Conservation (phyloP, 2,797 vertebrate species). For the Channallabes apus region DNA sequence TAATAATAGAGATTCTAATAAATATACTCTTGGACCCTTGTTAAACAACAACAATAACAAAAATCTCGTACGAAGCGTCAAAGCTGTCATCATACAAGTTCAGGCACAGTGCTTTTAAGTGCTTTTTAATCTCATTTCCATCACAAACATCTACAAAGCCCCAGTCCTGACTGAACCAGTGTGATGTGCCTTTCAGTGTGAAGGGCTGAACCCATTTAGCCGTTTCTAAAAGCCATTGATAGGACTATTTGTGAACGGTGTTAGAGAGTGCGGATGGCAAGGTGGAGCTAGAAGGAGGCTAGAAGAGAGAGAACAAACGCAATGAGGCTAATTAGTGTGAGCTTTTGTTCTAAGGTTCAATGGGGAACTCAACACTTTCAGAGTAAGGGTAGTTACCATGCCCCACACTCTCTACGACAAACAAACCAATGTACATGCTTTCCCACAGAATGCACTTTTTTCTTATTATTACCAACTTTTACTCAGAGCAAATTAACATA, state of each 20-base stretch:
- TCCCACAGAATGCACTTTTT: slow-evolving; percentile 33
- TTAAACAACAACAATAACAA: background rate
- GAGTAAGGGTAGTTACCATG: slow-evolving; percentile 43
- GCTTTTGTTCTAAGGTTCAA: slow-evolving; percentile 42
- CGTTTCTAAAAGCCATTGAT: slow-evolving; percentile 48
- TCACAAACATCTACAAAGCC: slow-evolving; percentile 31
- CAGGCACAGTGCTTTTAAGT: background rate
- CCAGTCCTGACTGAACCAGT: slow-evolving; percentile 28
- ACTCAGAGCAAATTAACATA: background rate
- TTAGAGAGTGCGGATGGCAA: slow-evolving; percentile 37
- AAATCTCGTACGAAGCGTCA: background rate
- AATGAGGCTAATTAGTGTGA: slow-evolving; percentile 52
- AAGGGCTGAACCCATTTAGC: slow-evolving; percentile 45
- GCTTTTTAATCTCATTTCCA: slow-evolving; percentile 37
- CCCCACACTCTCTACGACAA: slow-evolving; percentile 40
- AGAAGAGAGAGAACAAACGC: slow-evolving; percentile 26
- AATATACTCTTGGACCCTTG: background rate
- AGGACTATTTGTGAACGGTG: slow-evolving; percentile 36
- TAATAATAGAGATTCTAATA: background rate
- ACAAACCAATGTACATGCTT: slow-evolving; percentile 17
- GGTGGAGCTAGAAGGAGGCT: slow-evolving; percentile 34
- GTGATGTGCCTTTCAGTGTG: slow-evolving; percentile 37
- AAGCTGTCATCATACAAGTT: slow-evolving; percentile 2
- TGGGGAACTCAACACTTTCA: slow-evolving; percentile 36
- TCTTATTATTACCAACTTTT: background rate